These are phyloP conservation scores for Meiosimyza decipiens DNA, from an alignment of 2,888 invertebrate genomes.

Conservation along the genomic window DNA sequence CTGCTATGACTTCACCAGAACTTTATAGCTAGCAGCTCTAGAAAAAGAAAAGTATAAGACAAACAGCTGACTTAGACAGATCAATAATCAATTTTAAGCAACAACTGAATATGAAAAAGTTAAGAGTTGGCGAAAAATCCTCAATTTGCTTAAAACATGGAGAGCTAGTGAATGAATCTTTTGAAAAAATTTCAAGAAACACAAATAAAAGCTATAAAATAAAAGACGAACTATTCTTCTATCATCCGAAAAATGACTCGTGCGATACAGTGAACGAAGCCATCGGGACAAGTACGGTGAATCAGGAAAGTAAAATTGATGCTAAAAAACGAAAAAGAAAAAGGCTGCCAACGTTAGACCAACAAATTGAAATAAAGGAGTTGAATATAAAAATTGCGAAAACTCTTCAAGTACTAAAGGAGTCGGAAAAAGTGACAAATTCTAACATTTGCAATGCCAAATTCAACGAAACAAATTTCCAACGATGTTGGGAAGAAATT, in stretches of 20 bases:
- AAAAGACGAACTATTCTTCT: conserved; percentile 54
- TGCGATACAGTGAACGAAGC: background rate
- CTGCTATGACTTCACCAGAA: too few relatives aligned
- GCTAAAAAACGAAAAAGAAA: conserved; percentile 2
- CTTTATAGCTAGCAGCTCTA: too few relatives aligned
- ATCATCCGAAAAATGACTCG: conserved; percentile 41
- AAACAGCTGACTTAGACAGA: background rate
- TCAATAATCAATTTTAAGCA: background rate
- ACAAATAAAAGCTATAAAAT: conserved; percentile 43
- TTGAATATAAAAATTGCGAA: conserved; percentile 29
- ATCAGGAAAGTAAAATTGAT: conserved; percentile 17
- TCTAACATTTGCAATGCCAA: background rate
- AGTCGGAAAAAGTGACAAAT: background rate
- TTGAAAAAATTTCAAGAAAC: conserved; percentile 30
- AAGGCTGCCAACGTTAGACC: background rate
- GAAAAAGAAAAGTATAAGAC: too few relatives aligned
- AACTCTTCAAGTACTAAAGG: conserved; percentile 23
- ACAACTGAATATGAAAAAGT: conserved; percentile 47
- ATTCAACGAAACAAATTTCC: conserved; percentile 24
- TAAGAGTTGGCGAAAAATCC: conserved; percentile 41
- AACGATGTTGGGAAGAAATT: conserved; percentile 56
- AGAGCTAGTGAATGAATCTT: conserved; percentile 52
- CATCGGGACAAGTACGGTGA: background rate
- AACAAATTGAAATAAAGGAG: background rate
- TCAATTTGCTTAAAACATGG: conserved; percentile 57